phyloP scores from a whole-genome alignment of 2,797 vertebrate species.

The Cirrhinus mrigala region DNA sequence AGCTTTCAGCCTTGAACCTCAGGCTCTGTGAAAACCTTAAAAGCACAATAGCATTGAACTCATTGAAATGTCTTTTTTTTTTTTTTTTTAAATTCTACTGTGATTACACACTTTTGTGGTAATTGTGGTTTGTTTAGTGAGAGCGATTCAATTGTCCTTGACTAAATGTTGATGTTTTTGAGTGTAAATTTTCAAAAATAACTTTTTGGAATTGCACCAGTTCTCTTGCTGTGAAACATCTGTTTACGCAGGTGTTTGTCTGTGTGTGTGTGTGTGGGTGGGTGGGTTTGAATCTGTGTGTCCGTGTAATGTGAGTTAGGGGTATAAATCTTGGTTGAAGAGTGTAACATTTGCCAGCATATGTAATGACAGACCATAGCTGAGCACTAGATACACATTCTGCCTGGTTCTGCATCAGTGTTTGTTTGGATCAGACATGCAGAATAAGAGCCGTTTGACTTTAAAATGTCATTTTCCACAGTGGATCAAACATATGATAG shows the following conservation, averaged over 20 bases:
- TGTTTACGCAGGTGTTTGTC: conserved; percentile 50
- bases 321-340: conserved; percentile 15
- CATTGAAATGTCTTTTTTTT: neutral
- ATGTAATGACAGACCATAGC: conserved; percentile 13
- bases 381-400: neutral
- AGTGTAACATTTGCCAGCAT: conserved; percentile 4
- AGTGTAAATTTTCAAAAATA: conserved; percentile 19
- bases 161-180: conserved; percentile 39
- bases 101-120: conserved; percentile 17
- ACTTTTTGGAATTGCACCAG: conserved; percentile 50
- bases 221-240: conserved; percentile 51
- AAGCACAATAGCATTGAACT: neutral
- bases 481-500: neutral
- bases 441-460: neutral
- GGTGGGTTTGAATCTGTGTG: neutral
- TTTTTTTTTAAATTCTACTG: conserved; percentile 22
- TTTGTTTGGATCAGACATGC: conserved; percentile 1
- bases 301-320: conserved; percentile 15
- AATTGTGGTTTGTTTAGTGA: conserved; percentile 23
- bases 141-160: conserved; percentile 43
- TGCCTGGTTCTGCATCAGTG: neutral
- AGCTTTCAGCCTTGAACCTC: neutral
- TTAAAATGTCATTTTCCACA: neutral
- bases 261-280: neutral
- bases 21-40: neutral